These are phyloP conservation scores for Sinhomidia bicolor DNA, from an alignment of 2,888 invertebrate genomes.

Conservation along the genomic window DNA sequence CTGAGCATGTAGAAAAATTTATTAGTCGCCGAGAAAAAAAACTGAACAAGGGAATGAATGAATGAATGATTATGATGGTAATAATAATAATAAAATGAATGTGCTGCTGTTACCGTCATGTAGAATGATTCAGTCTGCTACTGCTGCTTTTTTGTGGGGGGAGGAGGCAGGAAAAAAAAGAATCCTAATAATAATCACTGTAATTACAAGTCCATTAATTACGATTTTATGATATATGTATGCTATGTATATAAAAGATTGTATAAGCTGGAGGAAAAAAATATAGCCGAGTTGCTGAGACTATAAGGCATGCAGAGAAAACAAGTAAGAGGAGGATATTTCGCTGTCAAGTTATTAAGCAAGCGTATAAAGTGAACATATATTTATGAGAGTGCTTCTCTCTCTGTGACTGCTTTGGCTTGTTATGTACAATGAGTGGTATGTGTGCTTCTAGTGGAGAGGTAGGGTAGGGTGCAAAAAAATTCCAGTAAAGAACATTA, in stretches of 20 bases:
- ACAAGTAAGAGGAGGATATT: slow-evolving; percentile 42
- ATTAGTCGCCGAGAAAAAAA: slow-evolving; percentile 35
- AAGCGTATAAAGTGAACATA: not conserved
- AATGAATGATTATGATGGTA: slow-evolving; percentile 30
- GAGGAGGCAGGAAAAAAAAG: not conserved
- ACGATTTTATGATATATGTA: not conserved
- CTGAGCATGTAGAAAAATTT: slow-evolving; percentile 21
- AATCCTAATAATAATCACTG: slow-evolving; percentile 51
- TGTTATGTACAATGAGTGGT: not conserved
- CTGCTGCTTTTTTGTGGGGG: not conserved
- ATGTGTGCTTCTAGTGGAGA: not conserved
- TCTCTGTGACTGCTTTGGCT: not conserved
- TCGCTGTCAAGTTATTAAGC: not conserved
- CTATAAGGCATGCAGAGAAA: not conserved
- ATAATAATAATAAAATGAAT: slow-evolving; percentile 38
- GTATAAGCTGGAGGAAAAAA: not conserved
- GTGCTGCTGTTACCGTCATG: not conserved
- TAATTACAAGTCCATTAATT: slow-evolving; percentile 59
- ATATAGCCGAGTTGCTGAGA: no score
- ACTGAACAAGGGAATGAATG: slow-evolving; percentile 30
- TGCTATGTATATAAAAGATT: not conserved
- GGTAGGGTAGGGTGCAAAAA: not conserved
- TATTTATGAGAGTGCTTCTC: no score
- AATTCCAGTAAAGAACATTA: not conserved
- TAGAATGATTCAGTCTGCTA: not conserved